Percentiles rank a stretch among this genome's conserved stretches.
Conservation (phyloP, 2,113 vertebrate genomes). For the Bostrychus sinensis region DNA sequence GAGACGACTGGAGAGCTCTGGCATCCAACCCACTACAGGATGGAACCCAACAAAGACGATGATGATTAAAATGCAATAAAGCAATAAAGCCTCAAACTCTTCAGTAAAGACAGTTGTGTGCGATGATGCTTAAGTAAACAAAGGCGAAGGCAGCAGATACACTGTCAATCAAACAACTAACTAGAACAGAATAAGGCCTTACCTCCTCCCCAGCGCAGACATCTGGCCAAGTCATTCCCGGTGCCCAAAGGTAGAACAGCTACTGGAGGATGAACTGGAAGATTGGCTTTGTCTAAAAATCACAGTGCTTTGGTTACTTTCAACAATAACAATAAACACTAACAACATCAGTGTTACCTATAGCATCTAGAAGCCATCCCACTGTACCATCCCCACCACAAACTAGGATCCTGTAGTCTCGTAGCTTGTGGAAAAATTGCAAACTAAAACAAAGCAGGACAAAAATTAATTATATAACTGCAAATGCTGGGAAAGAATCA, state of each 20-base stretch:
- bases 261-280: slow-evolving; percentile 81
- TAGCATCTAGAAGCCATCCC: slow-evolving; percentile 91
- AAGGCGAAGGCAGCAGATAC: not conserved
- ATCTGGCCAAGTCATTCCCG: slow-evolving; percentile 85
- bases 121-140: too few relatives aligned
- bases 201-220: slow-evolving; percentile 93
- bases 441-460: slow-evolving; percentile 73
- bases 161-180: too few relatives aligned
- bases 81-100: too few relatives aligned
- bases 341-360: slow-evolving; percentile 76
- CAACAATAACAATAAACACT: not conserved
- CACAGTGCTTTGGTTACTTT: not conserved
- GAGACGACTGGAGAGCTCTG: too few relatives aligned
- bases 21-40: too few relatives aligned
- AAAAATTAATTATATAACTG: too few relatives aligned
- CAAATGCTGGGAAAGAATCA: too few relatives aligned
- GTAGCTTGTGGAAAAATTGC: slow-evolving; percentile 86
- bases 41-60: too few relatives aligned
- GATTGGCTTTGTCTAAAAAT: slow-evolving; percentile 83
- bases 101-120: too few relatives aligned
- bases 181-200: slow-evolving; percentile 25
- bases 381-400: slow-evolving; percentile 94
- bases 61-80: too few relatives aligned
- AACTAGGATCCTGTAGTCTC: slow-evolving; percentile 85
- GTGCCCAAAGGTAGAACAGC: slow-evolving; percentile 87